Evolutionary conservation across 2,113 vertebrate species (phyloP), one percentile per base, ranked within the genome.

Genomic region (Epinephelus fuscoguttatus): DNA sequence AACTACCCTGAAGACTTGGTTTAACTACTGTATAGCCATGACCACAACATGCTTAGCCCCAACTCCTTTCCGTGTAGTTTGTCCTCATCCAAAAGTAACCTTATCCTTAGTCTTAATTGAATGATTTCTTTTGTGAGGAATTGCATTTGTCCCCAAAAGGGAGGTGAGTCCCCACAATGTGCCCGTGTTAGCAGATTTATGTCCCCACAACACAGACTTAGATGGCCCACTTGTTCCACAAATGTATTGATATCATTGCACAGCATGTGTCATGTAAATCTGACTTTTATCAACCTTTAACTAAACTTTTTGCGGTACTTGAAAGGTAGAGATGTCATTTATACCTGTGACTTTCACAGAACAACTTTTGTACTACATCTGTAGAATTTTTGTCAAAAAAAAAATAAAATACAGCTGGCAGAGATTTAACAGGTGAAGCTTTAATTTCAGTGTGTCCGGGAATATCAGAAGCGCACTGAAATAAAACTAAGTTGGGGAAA

Each of bases 401-500:
- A 53, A 59, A 45, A 45, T 8, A 42, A 42, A 42, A 42, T 30
- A 55, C 42, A 45, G 78, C 27, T 56, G 55, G 50, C 27, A 70
- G 52, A 18, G 15, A 63, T 23, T 19, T 12, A 52, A 61, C 7
- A 15, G 42, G 11, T 52, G 49, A 50, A 59, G 19, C 25, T 49
- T 49, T 69, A 33, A n/a, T 18, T 57, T 57, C 14, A 21, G 57
- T 47, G 27, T 64, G 3, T 60, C 17, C 7, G 2, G 42, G 30
- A 62, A 71, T n/a, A 50, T 72, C 18, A 52, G 47, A 62, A 73
- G 12, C 74, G 61, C 21, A 9, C 40, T 55, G 17, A 55, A 74
- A 63, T 70, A 47, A 71, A 83, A 70, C 40, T 73, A 66, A 70
- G 15, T 30, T 25, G 21, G 23, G 25, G 7, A 68, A 77, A 57